Evolutionary conservation across 2,888 invertebrate genomes (phyloP).

Genomic region (Eudemis profundana): DNA sequence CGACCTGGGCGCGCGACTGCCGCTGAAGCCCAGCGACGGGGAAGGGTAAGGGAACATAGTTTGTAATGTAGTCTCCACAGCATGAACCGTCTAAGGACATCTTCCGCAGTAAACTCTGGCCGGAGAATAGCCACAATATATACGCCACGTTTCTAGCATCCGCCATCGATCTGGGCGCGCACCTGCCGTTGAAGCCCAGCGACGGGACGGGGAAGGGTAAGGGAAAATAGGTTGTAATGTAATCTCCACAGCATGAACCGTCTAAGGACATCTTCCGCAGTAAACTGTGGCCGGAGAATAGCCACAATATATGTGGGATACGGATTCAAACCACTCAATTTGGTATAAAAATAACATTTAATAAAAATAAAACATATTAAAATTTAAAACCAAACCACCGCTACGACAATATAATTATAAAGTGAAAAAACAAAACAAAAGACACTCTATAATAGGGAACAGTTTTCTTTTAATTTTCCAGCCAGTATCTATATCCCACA

Average conservation of each 20-base stretch:
- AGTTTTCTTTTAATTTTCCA: too few species aligned
- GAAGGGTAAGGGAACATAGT: slow-evolving; percentile 88
- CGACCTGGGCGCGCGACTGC: slow-evolving; percentile 92
- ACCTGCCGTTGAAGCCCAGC: slow-evolving; percentile 91
- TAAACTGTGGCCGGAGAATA: slow-evolving; percentile 91
- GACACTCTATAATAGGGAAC: too few species aligned
- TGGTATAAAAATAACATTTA: too few species aligned
- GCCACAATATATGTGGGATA: slow-evolving; percentile 89
- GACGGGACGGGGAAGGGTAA: slow-evolving; percentile 96
- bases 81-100: slow-evolving; percentile 91
- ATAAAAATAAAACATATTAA: too few species aligned
- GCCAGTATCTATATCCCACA: too few species aligned
- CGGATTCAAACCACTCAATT: too few species aligned
- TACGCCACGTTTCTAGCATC: slow-evolving; percentile 94
- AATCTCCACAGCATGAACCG: slow-evolving; percentile 86
- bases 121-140: slow-evolving; percentile 89
- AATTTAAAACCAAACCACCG: too few species aligned
- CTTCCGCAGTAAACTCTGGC: slow-evolving; percentile 91
- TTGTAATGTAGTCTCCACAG: slow-evolving; percentile 59
- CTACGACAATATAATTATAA: too few species aligned
- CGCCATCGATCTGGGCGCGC: slow-evolving; percentile 93
- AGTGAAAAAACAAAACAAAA: too few species aligned
- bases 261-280: slow-evolving; percentile 91
- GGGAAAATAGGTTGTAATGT: slow-evolving; percentile 34
- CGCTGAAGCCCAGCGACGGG: slow-evolving; percentile 92